Conservation (phyloP, 64 coral and sea anemone species). For the Orbicella faveolata region DNA sequence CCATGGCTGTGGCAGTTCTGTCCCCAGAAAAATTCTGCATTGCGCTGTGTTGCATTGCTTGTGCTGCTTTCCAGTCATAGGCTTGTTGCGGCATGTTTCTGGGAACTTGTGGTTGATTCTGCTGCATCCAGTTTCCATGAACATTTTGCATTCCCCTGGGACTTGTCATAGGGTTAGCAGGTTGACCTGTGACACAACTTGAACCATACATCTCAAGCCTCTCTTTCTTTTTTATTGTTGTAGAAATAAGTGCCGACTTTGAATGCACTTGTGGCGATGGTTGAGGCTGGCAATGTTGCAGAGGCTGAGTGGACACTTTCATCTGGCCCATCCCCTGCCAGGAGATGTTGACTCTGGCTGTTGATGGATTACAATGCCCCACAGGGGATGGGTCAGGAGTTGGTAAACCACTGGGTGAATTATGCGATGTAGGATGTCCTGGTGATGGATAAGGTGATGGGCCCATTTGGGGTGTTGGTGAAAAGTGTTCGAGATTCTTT, state of each 20-base stretch:
- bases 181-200: conserved; percentile 48
- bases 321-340: conserved; percentile 68
- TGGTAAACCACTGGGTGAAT: conserved; percentile 68
- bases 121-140: conserved; percentile 16
- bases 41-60: conserved; percentile 12
- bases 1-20: background rate
- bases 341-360: conserved; percentile 89
- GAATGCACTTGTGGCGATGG: conserved; percentile 10
- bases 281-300: conserved; percentile 10
- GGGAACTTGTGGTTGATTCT: background rate
- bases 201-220: conserved; percentile 36
- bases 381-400: conserved; percentile 86
- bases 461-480: conserved; percentile 47
- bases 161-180: conserved; percentile 19
- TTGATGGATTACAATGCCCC: conserved; percentile 56
- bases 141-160: conserved; percentile 39
- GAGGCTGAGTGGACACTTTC: conserved; percentile 26
- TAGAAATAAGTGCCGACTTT: conserved; percentile 26
- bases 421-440: conserved; percentile 30
- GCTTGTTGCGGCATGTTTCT: background rate
- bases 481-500: conserved; percentile 68
- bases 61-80: conserved; percentile 27
- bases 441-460: conserved; percentile 63
- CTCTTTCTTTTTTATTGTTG: conserved; percentile 76
- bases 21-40: conserved; percentile 19